A percentile compares a stretch with the other conserved stretches of the same genome.
Conservation (phyloP, 2,797 vertebrate genomes). For the Triplophysa bombifrons region DNA sequence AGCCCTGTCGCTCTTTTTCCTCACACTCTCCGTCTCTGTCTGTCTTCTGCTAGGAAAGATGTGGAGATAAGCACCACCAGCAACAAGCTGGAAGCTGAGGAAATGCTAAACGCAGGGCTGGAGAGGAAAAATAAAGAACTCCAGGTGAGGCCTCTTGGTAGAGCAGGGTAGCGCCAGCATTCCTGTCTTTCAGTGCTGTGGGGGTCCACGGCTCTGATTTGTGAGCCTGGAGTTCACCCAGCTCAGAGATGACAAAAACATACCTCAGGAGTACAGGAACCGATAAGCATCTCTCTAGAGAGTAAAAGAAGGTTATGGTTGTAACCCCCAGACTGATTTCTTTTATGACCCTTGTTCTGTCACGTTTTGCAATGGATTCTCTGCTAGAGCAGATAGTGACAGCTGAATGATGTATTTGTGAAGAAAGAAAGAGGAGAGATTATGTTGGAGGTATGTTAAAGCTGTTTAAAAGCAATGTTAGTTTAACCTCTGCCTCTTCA, state of each 20-base stretch:
- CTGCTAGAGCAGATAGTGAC: conserved; percentile 4
- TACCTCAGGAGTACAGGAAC: conserved; percentile 45
- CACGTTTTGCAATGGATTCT: not conserved
- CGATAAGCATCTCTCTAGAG: conserved; percentile 63
- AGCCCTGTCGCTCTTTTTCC: conserved; percentile 42
- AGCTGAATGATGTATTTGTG: conserved; percentile 29
- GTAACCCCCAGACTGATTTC: conserved; percentile 28
- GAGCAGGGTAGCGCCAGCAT: conserved; percentile 55
- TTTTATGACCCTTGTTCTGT: not conserved
- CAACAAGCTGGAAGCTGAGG: conserved; percentile 76
- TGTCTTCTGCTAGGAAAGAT: conserved; percentile 73
- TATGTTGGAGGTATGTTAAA: conserved; percentile 37
- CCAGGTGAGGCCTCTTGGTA: conserved; percentile 69
- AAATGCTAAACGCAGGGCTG: conserved; percentile 68
- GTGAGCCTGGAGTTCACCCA: conserved; percentile 53
- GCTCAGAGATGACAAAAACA: conserved; percentile 63
- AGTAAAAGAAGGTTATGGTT: conserved; percentile 14
- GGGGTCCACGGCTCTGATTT: conserved; percentile 66
- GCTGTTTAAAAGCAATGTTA: conserved; percentile 29
- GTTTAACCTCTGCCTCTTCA: conserved; percentile 49
- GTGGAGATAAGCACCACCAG: conserved; percentile 74
- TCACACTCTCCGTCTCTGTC: conserved; percentile 15
- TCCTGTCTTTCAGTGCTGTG: conserved; percentile 72
- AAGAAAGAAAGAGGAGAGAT: conserved; percentile 10
- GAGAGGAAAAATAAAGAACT: conserved; percentile 77